phyloP scores from a whole-genome alignment of 2,888 invertebrate genomes.

The Aphrophora alni region DNA sequence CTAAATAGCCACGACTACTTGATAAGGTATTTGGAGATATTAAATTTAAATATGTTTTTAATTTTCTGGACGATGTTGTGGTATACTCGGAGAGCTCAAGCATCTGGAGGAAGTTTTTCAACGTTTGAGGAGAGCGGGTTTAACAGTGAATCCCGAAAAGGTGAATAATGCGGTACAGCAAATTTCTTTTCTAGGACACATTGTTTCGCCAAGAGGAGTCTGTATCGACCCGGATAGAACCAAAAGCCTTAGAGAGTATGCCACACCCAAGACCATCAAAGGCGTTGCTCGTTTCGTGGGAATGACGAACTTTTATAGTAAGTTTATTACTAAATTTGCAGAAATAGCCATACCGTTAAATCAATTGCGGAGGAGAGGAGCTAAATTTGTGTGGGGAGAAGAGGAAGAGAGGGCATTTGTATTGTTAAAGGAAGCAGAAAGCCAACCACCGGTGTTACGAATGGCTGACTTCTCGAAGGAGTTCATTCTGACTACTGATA shows the following conservation, averaged over 20 bases:
- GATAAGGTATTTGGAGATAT: constrained; percentile 49
- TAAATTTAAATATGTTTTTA: constrained; percentile 30
- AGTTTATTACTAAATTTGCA: constrained; percentile 23
- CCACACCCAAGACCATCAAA: constrained; percentile 7
- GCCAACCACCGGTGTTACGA: background rate
- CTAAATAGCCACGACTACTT: constrained; percentile 48
- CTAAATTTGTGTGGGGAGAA: background rate
- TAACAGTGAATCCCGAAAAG: background rate
- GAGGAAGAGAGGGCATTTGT: constrained; percentile 10
- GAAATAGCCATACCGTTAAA: constrained; percentile 19
- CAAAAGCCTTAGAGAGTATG: background rate
- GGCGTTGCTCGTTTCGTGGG: constrained; percentile 6
- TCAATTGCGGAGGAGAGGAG: background rate
- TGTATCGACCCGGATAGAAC: constrained; percentile 2
- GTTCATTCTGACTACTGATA: constrained; percentile 16
- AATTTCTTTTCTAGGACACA: constrained; percentile 22
- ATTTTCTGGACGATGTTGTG: constrained; percentile 33
- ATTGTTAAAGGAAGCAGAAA: constrained; percentile 1
- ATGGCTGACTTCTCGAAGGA: constrained; percentile 3
- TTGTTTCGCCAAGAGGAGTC: constrained; percentile 7
- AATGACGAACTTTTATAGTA: constrained; percentile 7
- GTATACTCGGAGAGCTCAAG: background rate
- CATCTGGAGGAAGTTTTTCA: constrained; percentile 16
- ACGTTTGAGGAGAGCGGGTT: background rate
- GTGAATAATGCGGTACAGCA: background rate